These are phyloP conservation scores for Noctua fimbriata DNA, from an alignment of 2,888 invertebrate species.

Conservation along the genomic window DNA sequence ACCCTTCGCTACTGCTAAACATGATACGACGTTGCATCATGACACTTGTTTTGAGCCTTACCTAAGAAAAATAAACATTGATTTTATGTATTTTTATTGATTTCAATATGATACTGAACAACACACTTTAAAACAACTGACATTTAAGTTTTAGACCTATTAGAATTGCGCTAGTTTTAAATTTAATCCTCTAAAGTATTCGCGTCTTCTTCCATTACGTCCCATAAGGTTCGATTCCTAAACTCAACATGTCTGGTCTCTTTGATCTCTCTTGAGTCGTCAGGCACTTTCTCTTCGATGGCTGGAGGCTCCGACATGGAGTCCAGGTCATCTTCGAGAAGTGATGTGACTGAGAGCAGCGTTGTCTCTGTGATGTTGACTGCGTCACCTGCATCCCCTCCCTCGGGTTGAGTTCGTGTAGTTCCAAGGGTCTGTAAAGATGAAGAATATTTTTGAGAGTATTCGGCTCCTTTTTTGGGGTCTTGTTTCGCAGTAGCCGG, in stretches of 20 bases:
- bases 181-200: slow-evolving; percentile 64
- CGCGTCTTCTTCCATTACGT: slow-evolving; percentile 80
- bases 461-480: background rate
- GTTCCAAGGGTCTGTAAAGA: slow-evolving; percentile 77
- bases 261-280: slow-evolving; percentile 63
- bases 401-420: slow-evolving; percentile 76
- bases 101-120: slow-evolving; percentile 20
- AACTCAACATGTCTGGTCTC: slow-evolving; percentile 67
- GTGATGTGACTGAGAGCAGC: slow-evolving; percentile 82
- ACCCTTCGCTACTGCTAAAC: too few relatives aligned
- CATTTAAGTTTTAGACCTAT: slow-evolving; percentile 25
- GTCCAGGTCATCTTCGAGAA: slow-evolving; percentile 80
- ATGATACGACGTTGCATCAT: background rate
- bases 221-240: slow-evolving; percentile 78
- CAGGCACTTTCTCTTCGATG: slow-evolving; percentile 62
- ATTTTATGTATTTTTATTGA: slow-evolving; percentile 4
- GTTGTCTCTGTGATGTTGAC: slow-evolving; percentile 80
- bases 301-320: slow-evolving; percentile 63
- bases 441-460: background rate
- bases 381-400: slow-evolving; percentile 83
- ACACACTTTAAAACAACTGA: slow-evolving; percentile 37
- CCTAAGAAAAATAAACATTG: background rate
- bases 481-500: background rate
- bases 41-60: background rate
- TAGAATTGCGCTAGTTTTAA: background rate